phyloP scores from a whole-genome alignment of 2,888 invertebrate genomes.

The Artemia sinica region DNA sequence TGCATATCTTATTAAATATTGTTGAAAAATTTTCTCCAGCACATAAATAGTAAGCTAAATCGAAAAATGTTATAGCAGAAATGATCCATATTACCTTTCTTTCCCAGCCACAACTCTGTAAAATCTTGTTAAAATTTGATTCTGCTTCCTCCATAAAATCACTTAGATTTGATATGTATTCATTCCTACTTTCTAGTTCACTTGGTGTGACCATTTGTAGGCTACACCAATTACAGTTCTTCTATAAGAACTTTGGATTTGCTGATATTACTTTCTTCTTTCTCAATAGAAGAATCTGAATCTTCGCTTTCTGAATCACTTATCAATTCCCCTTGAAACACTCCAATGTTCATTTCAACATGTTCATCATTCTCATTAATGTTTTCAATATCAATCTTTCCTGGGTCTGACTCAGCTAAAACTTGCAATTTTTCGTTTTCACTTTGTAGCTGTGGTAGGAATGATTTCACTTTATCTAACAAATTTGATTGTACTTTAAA shows the following conservation, averaged over 20 bases:
- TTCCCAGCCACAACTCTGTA: neutral
- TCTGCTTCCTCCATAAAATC: neutral
- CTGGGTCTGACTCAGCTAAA: neutral
- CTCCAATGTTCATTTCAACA: constrained; percentile 6
- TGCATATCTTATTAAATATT: no score
- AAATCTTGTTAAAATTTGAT: neutral
- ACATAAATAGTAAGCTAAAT: no score
- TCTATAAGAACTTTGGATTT: no score
- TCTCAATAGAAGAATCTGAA: no score
- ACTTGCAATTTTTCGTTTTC: constrained; percentile 2
- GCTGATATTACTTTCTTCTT: neutral
- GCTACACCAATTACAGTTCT: no score
- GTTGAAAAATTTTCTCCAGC: no score
- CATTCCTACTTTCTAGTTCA: constrained; percentile 2
- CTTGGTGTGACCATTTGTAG: neutral
- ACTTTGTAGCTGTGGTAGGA: constrained; percentile 1
- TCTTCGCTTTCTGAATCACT: neutral
- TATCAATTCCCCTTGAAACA: neutral
- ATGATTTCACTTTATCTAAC: constrained; percentile 4
- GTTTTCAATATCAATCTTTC: neutral
- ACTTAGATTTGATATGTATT: neutral
- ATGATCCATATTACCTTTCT: neutral
- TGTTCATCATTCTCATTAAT: neutral
- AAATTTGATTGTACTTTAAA: neutral
- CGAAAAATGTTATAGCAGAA: no score